Conservation (phyloP, 2,113 vertebrate genomes). For the Eulemur rufifrons region DNA sequence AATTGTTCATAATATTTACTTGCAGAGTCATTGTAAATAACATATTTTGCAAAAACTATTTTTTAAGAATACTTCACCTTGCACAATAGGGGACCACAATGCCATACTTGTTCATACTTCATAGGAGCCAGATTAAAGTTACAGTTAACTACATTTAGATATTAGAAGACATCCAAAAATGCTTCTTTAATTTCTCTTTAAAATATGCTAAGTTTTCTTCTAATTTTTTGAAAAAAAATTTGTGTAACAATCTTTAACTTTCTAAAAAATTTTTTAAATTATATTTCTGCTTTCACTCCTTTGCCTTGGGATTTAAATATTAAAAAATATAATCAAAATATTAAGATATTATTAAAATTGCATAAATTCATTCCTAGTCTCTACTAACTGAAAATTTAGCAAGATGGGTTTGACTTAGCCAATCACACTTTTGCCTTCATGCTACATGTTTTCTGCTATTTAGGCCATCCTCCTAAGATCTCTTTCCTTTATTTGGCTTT, state of each 20-base stretch:
- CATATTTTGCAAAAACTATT: not conserved
- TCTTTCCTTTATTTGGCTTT: not conserved
- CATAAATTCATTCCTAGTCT: not conserved
- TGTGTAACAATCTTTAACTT: not conserved
- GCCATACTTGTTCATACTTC: not conserved
- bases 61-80: not conserved
- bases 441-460: not conserved
- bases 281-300: not conserved
- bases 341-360: not conserved
- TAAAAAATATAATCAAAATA: not conserved
- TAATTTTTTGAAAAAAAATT: not conserved
- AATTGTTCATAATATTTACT: not conserved
- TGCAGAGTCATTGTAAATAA: not conserved
- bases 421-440: not conserved
- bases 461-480: not conserved
- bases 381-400: not conserved
- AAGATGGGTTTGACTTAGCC: not conserved
- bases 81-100: not conserved
- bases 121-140: not conserved
- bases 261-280: not conserved
- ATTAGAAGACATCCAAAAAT: not conserved
- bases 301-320: not conserved
- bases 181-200: not conserved
- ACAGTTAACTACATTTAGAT: not conserved
- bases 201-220: not conserved